phyloP scores from a whole-genome alignment of 2,113 vertebrate genomes.

The Machaerirhynchus nigripectus region DNA sequence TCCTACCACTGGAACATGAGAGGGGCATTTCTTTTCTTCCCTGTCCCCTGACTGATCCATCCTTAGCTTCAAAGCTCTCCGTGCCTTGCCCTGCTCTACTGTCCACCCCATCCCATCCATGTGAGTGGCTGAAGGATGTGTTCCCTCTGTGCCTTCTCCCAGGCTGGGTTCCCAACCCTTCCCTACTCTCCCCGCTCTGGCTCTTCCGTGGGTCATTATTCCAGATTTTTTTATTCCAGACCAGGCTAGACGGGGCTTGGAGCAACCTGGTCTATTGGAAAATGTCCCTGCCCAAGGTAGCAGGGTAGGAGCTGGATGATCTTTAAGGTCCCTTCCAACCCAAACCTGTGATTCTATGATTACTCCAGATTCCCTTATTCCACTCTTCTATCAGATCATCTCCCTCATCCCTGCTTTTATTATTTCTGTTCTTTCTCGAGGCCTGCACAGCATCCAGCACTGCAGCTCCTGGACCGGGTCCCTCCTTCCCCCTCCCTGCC shows the following conservation, averaged over 20 bases:
- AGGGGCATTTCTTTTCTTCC: background rate
- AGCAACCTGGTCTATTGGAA: background rate
- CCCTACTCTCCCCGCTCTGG: background rate
- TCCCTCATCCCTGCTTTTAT: background rate
- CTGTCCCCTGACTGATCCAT: background rate
- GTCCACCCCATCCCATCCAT: background rate
- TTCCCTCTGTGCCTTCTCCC: background rate
- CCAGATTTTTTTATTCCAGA: background rate
- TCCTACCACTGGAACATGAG: background rate
- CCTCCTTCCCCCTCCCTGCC: background rate
- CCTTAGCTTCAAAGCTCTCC: background rate
- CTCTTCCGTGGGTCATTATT: background rate
- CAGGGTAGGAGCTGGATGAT: background rate
- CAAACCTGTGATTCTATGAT: background rate
- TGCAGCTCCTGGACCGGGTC: background rate
- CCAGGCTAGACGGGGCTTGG: background rate
- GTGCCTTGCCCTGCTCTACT: background rate
- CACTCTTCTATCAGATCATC: background rate
- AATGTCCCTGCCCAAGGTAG: background rate
- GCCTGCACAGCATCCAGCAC: background rate
- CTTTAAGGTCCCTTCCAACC: background rate
- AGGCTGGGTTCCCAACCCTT: background rate
- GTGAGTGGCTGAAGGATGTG: background rate
- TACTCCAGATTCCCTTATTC: background rate
- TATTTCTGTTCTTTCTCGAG: background rate